Conservation (phyloP, 2,797 vertebrate species). For the Vipera ursinii region DNA sequence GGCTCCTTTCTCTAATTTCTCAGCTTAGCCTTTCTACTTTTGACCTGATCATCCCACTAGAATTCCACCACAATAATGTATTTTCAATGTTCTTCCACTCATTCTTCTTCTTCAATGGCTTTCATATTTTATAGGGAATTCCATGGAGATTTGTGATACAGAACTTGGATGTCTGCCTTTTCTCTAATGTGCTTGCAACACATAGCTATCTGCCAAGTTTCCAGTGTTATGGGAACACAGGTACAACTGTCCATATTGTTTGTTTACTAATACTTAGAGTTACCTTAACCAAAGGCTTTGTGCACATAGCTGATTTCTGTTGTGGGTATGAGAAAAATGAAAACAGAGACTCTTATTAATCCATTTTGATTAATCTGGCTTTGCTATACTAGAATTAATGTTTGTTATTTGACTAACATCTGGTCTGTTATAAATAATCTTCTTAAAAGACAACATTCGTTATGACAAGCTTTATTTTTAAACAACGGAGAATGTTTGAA, state of each 20-base stretch:
- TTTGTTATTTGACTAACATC: constrained; percentile 49
- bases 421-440: constrained; percentile 51
- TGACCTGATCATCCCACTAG: background rate
- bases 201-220: background rate
- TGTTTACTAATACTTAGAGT: background rate
- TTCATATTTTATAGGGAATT: background rate
- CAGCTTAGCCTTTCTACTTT: background rate
- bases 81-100: background rate
- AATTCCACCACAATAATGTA: background rate
- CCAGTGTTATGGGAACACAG: background rate
- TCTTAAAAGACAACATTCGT: constrained; percentile 28
- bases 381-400: constrained; percentile 41
- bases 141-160: background rate
- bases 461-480: constrained; percentile 40
- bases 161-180: background rate
- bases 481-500: constrained; percentile 31
- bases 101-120: background rate
- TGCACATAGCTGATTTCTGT: background rate
- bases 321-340: constrained; percentile 18
- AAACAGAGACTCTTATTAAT: constrained; percentile 44
- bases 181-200: background rate
- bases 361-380: constrained; percentile 38
- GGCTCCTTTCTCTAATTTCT: background rate
- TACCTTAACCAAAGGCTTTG: background rate
- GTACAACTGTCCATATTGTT: background rate